A percentile compares a stretch with the other conserved stretches of the same genome.
Conservation (phyloP, 53 echinoderm and acorn worm species). For the Holothuria leucospilota region DNA sequence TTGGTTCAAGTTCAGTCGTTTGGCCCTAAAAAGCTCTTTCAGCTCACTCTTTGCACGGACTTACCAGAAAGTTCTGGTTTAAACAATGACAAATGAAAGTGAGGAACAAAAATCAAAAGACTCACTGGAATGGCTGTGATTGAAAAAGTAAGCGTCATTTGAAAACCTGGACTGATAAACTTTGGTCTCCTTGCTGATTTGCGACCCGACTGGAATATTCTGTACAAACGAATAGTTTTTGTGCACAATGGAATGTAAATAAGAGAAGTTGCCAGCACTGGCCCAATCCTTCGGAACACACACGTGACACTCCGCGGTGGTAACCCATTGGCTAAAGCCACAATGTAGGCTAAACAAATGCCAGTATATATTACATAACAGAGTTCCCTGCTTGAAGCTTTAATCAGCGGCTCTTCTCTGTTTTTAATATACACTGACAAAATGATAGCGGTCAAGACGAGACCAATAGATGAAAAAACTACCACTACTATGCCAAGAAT, state of each 20-base stretch:
- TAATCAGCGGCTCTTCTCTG: conserved; percentile 85
- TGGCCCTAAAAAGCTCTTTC: too few species aligned
- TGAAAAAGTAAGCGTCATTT: conserved; percentile 71
- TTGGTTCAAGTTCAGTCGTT: too few species aligned
- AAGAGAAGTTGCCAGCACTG: conserved; percentile 75
- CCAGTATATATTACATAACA: conserved; percentile 91
- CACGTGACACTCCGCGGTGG: conserved; percentile 40
- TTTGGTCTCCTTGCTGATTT: conserved; percentile 88
- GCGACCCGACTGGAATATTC: conserved; percentile 82
- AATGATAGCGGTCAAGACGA: conserved; percentile 60
- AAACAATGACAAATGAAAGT: too few species aligned
- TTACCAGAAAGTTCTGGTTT: too few species aligned
- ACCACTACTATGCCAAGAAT: conserved; percentile 56
- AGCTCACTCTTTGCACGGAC: too few species aligned
- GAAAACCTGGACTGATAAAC: conserved; percentile 87
- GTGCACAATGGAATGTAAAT: conserved; percentile 91
- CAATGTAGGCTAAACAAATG: conserved; percentile 72
- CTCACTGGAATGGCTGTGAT: conserved; percentile 79
- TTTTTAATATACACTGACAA: conserved; percentile 72
- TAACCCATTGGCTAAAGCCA: conserved; percentile 19
- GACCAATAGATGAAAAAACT: conserved; percentile 60
- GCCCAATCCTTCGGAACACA: conserved; percentile 73
- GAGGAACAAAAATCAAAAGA: background rate
- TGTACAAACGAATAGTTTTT: conserved; percentile 87
- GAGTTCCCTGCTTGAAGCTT: conserved; percentile 90